These are phyloP conservation scores for Coremacera marginata DNA, from an alignment of 2,888 invertebrate species.

Conservation along the genomic window DNA sequence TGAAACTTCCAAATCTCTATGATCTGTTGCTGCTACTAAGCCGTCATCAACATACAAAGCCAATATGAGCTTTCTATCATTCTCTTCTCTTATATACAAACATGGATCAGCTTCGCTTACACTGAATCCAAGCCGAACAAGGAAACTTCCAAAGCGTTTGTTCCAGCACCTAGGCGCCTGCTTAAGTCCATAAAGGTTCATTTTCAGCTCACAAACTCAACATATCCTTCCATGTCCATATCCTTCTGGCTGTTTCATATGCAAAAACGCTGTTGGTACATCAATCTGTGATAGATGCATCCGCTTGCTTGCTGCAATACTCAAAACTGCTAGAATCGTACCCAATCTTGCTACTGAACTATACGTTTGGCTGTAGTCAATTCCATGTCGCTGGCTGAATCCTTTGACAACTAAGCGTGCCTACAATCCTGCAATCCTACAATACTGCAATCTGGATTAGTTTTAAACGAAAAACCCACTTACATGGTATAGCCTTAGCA, in stretches of 20 bases:
- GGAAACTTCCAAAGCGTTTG: slow-evolving; percentile 40
- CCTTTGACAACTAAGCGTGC: slow-evolving; percentile 56
- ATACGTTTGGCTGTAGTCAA: slow-evolving; percentile 47
- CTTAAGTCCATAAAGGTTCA: slow-evolving; percentile 44
- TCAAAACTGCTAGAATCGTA: slow-evolving; percentile 42
- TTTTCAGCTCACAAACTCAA: slow-evolving; percentile 41
- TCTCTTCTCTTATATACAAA: slow-evolving; percentile 44
- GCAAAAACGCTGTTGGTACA: slow-evolving; percentile 28
- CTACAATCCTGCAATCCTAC: slow-evolving; percentile 55
- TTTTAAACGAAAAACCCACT: slow-evolving; percentile 56
- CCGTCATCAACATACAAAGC: slow-evolving; percentile 51
- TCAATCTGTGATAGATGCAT: slow-evolving; percentile 2
- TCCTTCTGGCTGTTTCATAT: slow-evolving; percentile 45
- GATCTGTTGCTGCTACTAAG: slow-evolving; percentile 43
- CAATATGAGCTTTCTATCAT: slow-evolving; percentile 38
- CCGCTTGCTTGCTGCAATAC: slow-evolving; percentile 38
- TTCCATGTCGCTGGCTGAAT: slow-evolving; percentile 45
- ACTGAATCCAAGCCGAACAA: slow-evolving; percentile 44
- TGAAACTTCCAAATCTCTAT: slow-evolving; percentile 28
- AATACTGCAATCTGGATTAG: slow-evolving; percentile 52
- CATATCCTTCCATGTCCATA: slow-evolving; percentile 42
- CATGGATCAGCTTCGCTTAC: slow-evolving; percentile 49
- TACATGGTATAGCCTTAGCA: slow-evolving; percentile 49
- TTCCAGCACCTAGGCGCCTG: slow-evolving; percentile 45
- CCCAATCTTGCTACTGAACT: slow-evolving; percentile 44